These are phyloP conservation scores for Bos indicus DNA, from an alignment of 2,113 vertebrate genomes.

Conservation along the genomic window DNA sequence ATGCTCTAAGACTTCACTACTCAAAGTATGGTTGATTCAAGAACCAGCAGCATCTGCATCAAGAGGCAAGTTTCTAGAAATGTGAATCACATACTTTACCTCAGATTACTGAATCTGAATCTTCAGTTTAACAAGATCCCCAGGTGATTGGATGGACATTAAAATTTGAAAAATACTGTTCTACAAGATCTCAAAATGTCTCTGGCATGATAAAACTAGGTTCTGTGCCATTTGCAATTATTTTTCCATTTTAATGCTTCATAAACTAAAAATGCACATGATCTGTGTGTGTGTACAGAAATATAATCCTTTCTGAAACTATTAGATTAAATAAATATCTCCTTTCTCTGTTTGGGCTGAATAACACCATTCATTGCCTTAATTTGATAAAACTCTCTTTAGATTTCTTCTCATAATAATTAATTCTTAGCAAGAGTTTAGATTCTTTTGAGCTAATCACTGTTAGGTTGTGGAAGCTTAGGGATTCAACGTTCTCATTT, in stretches of 20 bases:
- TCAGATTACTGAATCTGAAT: not conserved
- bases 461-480: not conserved
- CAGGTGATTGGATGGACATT: not conserved
- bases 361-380: conserved; percentile 33
- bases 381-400: conserved; percentile 25
- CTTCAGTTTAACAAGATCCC: not conserved
- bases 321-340: not conserved
- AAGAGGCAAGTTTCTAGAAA: not conserved
- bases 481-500: conserved; percentile 17
- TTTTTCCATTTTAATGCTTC: conserved; percentile 17
- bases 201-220: not conserved
- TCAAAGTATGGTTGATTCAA: not conserved
- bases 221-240: not conserved
- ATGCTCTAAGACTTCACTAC: not conserved
- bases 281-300: not conserved
- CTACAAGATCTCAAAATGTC: not conserved
- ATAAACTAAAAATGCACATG: not conserved
- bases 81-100: not conserved
- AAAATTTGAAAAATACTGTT: not conserved
- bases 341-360: not conserved
- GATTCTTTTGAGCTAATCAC: conserved; percentile 45
- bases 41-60: not conserved
- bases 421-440: conserved; percentile 40
- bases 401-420: conserved; percentile 23
- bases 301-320: not conserved